phyloP scores from a whole-genome alignment of 2,797 vertebrate species.

The Phataginus tetradactyla region DNA sequence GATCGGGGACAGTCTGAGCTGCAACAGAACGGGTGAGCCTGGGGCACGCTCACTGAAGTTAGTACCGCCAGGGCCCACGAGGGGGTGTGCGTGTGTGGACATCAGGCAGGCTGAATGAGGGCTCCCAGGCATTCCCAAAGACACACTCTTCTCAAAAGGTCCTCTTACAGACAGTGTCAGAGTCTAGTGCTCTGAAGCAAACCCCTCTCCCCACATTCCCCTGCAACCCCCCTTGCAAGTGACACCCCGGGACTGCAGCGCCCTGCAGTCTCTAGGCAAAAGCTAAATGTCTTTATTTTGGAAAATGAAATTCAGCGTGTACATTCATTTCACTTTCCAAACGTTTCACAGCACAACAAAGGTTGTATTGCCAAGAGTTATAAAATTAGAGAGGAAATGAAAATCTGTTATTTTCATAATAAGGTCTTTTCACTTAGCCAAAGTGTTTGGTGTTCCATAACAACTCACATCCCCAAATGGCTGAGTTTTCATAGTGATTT shows the following conservation, averaged over 20 bases:
- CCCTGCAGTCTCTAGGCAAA: not conserved
- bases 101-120: not conserved
- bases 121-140: not conserved
- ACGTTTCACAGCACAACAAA: conserved; percentile 62
- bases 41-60: not conserved
- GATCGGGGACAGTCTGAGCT: not conserved
- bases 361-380: conserved; percentile 63
- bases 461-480: conserved; percentile 37
- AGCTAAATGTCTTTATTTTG: conserved; percentile 23
- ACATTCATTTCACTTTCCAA: conserved; percentile 38
- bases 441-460: conserved; percentile 61
- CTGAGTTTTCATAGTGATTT: conserved; percentile 35
- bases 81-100: not conserved
- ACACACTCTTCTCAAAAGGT: not conserved
- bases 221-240: not conserved
- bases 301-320: conserved; percentile 41
- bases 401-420: conserved; percentile 77
- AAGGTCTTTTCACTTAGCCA: conserved; percentile 57
- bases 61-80: conserved; percentile 13
- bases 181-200: not conserved
- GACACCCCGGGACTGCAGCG: not conserved
- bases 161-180: not conserved
- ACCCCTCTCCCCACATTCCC: not conserved
- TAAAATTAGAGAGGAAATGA: conserved; percentile 66
- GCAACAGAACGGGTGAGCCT: no score